These are phyloP conservation scores for Notamacropus eugenii DNA, from an alignment of 2,797 vertebrate species.

Conservation along the genomic window DNA sequence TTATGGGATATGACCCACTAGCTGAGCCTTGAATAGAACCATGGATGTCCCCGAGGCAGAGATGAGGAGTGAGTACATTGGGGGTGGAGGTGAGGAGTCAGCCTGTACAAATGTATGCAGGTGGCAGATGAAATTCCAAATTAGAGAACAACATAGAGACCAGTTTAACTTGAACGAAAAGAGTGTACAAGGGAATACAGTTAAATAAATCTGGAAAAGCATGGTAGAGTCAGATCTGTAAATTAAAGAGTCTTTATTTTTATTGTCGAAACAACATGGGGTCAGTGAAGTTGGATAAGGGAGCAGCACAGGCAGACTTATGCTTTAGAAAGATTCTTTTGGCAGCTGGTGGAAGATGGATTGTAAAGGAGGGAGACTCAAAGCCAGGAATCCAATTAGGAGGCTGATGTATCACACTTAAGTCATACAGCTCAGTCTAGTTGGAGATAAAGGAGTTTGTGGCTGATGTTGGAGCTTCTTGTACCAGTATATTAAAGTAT, in stretches of 20 bases:
- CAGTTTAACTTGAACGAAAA: background rate
- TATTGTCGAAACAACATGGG: background rate
- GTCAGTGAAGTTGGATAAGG: background rate
- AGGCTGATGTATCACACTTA: background rate
- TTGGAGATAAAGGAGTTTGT: background rate
- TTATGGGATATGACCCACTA: background rate
- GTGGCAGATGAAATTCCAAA: background rate
- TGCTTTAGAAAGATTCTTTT: background rate
- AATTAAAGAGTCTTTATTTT: background rate
- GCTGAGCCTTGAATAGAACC: background rate
- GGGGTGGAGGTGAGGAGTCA: background rate
- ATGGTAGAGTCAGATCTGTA: background rate
- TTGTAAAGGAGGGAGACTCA: background rate
- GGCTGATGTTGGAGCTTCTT: background rate
- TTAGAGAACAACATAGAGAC: background rate
- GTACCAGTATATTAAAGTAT: background rate
- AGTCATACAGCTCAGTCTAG: background rate
- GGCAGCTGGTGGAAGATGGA: background rate
- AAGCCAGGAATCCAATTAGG: background rate
- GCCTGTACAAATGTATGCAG: background rate
- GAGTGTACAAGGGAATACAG: background rate
- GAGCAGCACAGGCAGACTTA: background rate
- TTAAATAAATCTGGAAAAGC: background rate
- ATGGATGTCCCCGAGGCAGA: background rate
- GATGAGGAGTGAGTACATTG: background rate